Percentiles rank a stretch among this genome's conserved stretches.
These are phyloP conservation scores for Exaiptasia diaphana DNA, from an alignment of 64 coral and sea anemone species.

Conservation along the genomic window DNA sequence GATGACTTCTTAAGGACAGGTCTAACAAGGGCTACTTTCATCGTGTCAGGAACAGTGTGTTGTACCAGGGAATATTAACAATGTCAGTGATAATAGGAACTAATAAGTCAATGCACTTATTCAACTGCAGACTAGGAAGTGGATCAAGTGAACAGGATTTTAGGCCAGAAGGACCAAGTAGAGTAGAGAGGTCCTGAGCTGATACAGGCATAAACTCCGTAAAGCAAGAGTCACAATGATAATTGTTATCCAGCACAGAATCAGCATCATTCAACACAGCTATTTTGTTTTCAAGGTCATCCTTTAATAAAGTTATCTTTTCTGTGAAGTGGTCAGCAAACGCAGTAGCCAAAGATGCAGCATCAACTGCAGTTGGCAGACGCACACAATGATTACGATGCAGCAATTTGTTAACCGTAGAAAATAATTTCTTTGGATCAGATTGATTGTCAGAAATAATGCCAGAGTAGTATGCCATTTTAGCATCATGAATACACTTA, in stretches of 20 bases:
- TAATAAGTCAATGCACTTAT: background rate
- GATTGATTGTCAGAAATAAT: slow-evolving; percentile 13
- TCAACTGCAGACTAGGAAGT: background rate
- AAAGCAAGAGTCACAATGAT: background rate
- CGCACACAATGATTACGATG: background rate
- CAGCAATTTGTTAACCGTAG: slow-evolving; percentile 13
- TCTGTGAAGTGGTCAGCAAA: background rate
- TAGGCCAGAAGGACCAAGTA: background rate
- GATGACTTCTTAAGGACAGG: background rate
- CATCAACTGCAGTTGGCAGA: background rate
- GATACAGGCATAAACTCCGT: background rate
- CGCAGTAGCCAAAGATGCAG: background rate
- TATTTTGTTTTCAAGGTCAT: background rate
- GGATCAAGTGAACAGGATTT: slow-evolving; percentile 3
- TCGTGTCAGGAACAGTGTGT: background rate
- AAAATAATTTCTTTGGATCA: background rate
- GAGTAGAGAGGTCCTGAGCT: background rate
- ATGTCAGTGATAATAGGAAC: background rate
- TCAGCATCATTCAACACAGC: background rate
- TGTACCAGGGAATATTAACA: background rate
- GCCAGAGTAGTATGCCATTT: background rate
- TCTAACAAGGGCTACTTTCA: slow-evolving; percentile 2
- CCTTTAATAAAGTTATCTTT: background rate
- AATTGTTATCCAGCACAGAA: background rate
- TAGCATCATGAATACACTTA: background rate